Base-by-base conservation (phyloP, 2,888 invertebrate species). In the Helleia helle region DNA sequence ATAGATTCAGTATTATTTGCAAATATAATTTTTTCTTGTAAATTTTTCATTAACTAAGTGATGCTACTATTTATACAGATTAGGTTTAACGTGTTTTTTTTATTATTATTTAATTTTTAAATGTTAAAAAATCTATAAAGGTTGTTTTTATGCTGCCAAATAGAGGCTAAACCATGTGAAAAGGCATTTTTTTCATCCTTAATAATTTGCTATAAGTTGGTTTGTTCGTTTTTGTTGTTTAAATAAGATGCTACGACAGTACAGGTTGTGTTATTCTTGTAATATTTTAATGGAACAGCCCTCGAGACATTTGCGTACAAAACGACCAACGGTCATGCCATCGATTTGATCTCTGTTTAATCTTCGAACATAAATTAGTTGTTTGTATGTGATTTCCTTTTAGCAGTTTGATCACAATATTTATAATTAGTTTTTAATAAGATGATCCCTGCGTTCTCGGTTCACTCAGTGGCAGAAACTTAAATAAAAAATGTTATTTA, bases 261-360 rank as follows among this genome's bases (percentile, higher is more conserved):
- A 48, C 54, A 55, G 65, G 62, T 67, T 68, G 62, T 64, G 54
- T 44, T 60, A n/a, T 48, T 48, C 50, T 48, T 55, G 46, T 52
- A 36, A 22, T 26, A 42, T 50, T 47, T 38, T 46, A 41, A 65
- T 60, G 59, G 70, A 72, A 73, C 80, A 76, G 74, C 71, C 63
- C 61, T 4, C 11, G 17, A 5, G 2, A 18, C 11, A 9, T 9
- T n/a, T n/a, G n/a, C n/a, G 34, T 34, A 18, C 49, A 61, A 62
- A 59, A 52, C 58, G 71, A 71, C 73, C 69, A 43, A 51, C 44
- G 71, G 73, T 76, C 70, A 70, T 71, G 77, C 76, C 80, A 77
- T 68, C 70, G 51, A 71, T 72, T 76, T 77, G 74, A 77, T 79
- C 75, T 81, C 76, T 71, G 73, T 75, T 71, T 69, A 58, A 67